Evolutionary conservation across 1,140 invertebrate genomes (phyloP).

Genomic region (Plutomurus gul): DNA sequence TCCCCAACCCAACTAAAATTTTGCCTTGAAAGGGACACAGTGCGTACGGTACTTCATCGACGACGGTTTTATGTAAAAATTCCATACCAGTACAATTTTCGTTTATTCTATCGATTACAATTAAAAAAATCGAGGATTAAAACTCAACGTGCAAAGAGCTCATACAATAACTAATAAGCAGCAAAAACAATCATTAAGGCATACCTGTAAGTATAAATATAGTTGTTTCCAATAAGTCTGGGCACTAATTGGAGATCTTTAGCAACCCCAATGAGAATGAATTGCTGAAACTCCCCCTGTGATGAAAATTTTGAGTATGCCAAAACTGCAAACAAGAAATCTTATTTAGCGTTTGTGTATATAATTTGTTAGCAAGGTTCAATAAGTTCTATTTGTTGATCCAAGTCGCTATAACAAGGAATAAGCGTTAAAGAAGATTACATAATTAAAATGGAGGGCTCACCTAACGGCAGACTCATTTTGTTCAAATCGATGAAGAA

Average conservation of each 20-base stretch:
- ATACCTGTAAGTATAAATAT: constrained; percentile 84
- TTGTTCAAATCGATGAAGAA: constrained; percentile 84
- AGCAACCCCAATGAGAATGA: constrained; percentile 83
- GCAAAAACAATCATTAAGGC: constrained; percentile 55
- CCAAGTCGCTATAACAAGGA: no score
- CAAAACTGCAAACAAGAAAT: constrained; percentile 58
- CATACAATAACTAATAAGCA: no score
- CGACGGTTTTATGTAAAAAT: constrained; percentile 88
- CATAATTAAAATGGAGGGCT: constrained; percentile 55
- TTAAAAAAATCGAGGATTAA: not conserved
- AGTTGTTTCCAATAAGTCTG: constrained; percentile 75
- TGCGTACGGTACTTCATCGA: constrained; percentile 90
- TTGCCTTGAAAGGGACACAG: constrained; percentile 90
- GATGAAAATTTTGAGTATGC: constrained; percentile 73
- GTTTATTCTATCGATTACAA: constrained; percentile 62
- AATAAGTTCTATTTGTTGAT: no score
- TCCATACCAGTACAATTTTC: constrained; percentile 78
- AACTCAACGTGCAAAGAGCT: no score
- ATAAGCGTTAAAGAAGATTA: no score
- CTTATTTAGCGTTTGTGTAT: not conserved
- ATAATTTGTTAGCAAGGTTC: not conserved
- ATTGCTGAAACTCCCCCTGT: constrained; percentile 71
- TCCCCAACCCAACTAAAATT: constrained; percentile 89
- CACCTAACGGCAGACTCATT: constrained; percentile 94
- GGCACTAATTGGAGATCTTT: constrained; percentile 91